Evolutionary conservation across 2,113 vertebrate species (phyloP).

Genomic region (Patagioenas fasciata): DNA sequence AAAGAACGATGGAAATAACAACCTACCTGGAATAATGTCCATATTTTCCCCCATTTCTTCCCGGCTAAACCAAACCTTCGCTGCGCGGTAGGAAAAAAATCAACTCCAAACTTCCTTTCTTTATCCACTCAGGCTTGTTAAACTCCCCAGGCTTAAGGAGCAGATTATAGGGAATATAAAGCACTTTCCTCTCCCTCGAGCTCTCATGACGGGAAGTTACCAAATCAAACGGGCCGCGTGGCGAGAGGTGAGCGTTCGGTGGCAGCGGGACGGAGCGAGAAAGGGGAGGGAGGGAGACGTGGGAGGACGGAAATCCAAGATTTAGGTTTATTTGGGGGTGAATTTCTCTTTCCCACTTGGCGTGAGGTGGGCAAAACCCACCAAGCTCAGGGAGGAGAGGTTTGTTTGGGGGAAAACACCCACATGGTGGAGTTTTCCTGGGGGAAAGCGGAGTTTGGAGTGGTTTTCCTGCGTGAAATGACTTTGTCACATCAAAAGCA

Average conservation of each 20-base stretch:
- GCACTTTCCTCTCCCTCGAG: constrained; percentile 55
- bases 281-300: neutral
- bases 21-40: constrained; percentile 40
- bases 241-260: neutral
- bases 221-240: constrained; percentile 42
- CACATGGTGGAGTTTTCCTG: neutral
- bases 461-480: neutral
- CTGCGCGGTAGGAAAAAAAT: neutral
- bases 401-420: accelerated
- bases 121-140: constrained; percentile 60
- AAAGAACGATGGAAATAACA: neutral
- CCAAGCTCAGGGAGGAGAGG: neutral
- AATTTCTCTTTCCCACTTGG: neutral
- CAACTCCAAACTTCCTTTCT: constrained; percentile 32
- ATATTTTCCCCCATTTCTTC: constrained; percentile 37
- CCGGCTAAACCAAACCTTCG: neutral
- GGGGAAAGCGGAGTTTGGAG: neutral
- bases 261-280: neutral
- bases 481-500: accelerated
- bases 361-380: accelerated
- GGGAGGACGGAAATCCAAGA: neutral
- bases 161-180: constrained; percentile 71
- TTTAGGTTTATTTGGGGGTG: neutral
- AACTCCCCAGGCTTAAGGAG: constrained; percentile 67
- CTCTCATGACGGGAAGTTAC: constrained; percentile 71